A percentile compares a stretch with the other conserved stretches of the same genome.
Evolutionary conservation across 1,140 invertebrate genomes (phyloP).

Genomic region (Trichonephila inaurata): DNA sequence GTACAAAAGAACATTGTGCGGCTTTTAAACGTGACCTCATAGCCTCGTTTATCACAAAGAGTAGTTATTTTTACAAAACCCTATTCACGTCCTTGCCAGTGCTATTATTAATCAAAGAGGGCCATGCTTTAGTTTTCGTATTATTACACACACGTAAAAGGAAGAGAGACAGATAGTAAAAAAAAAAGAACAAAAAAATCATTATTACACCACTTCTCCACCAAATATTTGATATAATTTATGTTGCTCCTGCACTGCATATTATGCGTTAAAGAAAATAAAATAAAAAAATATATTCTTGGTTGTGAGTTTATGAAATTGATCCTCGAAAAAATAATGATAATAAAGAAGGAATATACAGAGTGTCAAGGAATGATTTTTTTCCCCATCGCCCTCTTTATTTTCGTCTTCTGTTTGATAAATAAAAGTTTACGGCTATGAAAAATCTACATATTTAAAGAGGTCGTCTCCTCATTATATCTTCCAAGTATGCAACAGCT

Average conservation of each 20-base stretch:
- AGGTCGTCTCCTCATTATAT: slow-evolving; percentile 23
- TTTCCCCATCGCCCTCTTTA: background rate
- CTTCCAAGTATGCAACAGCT: slow-evolving; percentile 48
- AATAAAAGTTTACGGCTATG: slow-evolving; percentile 44
- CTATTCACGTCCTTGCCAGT: slow-evolving; percentile 54
- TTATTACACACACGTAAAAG: slow-evolving; percentile 53
- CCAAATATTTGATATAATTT: slow-evolving; percentile 44
- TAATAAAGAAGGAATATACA: slow-evolving; percentile 12
- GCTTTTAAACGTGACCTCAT: slow-evolving; percentile 66
- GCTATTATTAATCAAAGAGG: slow-evolving; percentile 69
- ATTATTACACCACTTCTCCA: slow-evolving; percentile 3
- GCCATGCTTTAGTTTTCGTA: slow-evolving; percentile 72
- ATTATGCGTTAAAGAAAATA: slow-evolving; percentile 49
- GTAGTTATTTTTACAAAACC: slow-evolving; percentile 74
- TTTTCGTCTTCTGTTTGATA: slow-evolving; percentile 71
- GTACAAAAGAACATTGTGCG: slow-evolving; percentile 68
- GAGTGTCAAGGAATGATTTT: background rate
- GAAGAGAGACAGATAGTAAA: slow-evolving; percentile 1
- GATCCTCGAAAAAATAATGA: slow-evolving; percentile 21
- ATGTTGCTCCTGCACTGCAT: slow-evolving; percentile 59
- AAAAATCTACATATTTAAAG: slow-evolving; percentile 64
- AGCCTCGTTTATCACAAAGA: slow-evolving; percentile 71
- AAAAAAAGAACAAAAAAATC: slow-evolving; percentile 1
- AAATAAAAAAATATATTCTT: slow-evolving; percentile 26
- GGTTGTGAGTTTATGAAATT: slow-evolving; percentile 59